phyloP scores from a whole-genome alignment of 2,797 vertebrate genomes.

The Iguana delicatissima region DNA sequence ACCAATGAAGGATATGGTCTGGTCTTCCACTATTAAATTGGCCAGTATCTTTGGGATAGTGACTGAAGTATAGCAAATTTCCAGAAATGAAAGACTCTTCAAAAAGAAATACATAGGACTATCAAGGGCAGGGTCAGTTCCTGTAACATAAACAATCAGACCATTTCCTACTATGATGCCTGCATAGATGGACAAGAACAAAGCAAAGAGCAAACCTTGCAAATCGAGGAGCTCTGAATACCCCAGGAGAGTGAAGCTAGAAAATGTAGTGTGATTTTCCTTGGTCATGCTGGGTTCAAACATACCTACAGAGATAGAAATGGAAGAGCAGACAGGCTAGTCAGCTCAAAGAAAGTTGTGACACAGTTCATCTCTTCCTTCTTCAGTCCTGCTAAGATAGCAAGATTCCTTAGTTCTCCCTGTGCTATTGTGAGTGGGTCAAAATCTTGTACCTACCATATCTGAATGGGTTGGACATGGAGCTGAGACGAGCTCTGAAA shows the following conservation, averaged over 20 bases:
- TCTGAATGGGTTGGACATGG: too few relatives aligned
- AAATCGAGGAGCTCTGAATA: constrained; percentile 58
- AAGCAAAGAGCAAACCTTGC: constrained; percentile 47
- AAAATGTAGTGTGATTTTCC: constrained; percentile 8
- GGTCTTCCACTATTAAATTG: constrained; percentile 40
- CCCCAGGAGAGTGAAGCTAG: constrained; percentile 66
- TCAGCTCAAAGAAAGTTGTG: neutral
- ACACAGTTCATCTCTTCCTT: neutral
- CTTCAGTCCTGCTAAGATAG: neutral
- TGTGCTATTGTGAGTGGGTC: too few relatives aligned
- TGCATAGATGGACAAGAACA: constrained; percentile 61
- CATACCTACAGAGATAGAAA: neutral
- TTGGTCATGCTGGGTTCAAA: neutral
- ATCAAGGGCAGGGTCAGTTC: constrained; percentile 49
- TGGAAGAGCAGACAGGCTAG: neutral
- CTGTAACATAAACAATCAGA: constrained; percentile 53
- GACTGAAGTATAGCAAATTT: constrained; percentile 66
- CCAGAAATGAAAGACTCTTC: constrained; percentile 67
- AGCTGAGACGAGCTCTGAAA: too few relatives aligned
- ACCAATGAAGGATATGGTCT: constrained; percentile 58
- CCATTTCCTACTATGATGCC: constrained; percentile 63
- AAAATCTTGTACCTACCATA: too few relatives aligned
- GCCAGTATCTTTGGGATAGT: constrained; percentile 63
- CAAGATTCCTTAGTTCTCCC: too few relatives aligned
- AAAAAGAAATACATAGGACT: constrained; percentile 73